Evolutionary conservation across 2,113 vertebrate species (phyloP).

Genomic region (Oreocharis arfaki): DNA sequence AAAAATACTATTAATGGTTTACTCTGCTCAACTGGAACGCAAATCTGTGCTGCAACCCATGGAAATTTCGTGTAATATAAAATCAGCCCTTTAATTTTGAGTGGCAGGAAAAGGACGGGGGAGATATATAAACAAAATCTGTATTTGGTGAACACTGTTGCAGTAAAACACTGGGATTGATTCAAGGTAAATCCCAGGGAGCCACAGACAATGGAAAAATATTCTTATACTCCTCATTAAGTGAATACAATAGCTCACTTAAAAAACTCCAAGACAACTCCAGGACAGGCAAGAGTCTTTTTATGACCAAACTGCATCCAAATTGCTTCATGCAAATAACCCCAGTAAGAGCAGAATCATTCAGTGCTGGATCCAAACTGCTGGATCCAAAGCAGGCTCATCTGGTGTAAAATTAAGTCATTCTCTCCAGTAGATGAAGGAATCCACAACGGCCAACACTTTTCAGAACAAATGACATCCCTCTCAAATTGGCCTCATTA

Average conservation of each 20-base stretch:
- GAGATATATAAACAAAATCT: background rate
- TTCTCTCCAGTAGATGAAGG: background rate
- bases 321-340: constrained; percentile 24
- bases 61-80: background rate
- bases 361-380: background rate
- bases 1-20: background rate
- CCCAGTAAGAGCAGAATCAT: background rate
- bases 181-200: background rate
- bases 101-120: background rate
- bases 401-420: constrained; percentile 23
- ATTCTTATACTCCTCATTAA: background rate
- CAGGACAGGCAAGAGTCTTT: background rate
- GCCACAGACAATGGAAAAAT: background rate
- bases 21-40: background rate
- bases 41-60: background rate
- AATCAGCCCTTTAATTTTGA: background rate
- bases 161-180: background rate
- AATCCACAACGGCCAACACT: background rate
- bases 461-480: constrained; percentile 3
- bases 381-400: constrained; percentile 3
- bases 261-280: constrained; percentile 20
- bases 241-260: background rate
- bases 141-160: background rate
- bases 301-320: background rate
- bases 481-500: constrained; percentile 33